Conservation (phyloP, 2,113 vertebrate species). For the Pterophyllum scalare region DNA sequence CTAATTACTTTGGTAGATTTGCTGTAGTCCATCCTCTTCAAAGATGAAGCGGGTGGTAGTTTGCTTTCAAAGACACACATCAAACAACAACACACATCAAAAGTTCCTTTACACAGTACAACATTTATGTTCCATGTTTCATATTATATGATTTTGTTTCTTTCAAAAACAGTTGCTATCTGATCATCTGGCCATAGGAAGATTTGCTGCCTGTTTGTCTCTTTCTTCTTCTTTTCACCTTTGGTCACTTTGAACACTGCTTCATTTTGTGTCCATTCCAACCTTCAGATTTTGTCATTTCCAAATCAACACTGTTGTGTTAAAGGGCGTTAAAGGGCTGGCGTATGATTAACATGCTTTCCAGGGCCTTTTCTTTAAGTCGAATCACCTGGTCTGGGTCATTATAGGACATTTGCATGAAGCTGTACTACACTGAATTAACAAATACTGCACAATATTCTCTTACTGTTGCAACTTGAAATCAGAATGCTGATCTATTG, state of each 20-base stretch:
- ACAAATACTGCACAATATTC: slow-evolving; percentile 19
- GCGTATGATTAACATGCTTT: not conserved
- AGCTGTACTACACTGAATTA: slow-evolving; percentile 42
- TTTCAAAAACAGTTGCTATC: not conserved
- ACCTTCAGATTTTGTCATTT: not conserved
- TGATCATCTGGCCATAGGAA: not conserved
- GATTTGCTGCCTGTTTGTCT: not conserved
- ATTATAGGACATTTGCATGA: not conserved
- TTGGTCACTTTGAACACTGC: slow-evolving; percentile 11
- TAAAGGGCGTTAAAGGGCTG: not conserved
- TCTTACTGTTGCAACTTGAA: slow-evolving; percentile 43
- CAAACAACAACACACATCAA: not conserved
- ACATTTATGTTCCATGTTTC: not conserved
- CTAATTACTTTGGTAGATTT: not conserved
- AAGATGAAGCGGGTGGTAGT: not conserved
- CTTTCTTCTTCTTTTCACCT: not conserved
- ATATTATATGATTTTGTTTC: not conserved
- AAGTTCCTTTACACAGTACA: not conserved
- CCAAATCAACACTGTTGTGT: not conserved
- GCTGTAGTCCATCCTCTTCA: not conserved
- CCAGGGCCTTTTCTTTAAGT: not conserved
- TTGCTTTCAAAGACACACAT: not conserved
- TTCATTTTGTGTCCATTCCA: not conserved
- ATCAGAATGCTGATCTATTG: slow-evolving; percentile 51
- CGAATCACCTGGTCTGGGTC: slow-evolving; percentile 19